These are phyloP conservation scores for Hedychridium roseum DNA, from an alignment of 2,888 invertebrate species.

Conservation along the genomic window DNA sequence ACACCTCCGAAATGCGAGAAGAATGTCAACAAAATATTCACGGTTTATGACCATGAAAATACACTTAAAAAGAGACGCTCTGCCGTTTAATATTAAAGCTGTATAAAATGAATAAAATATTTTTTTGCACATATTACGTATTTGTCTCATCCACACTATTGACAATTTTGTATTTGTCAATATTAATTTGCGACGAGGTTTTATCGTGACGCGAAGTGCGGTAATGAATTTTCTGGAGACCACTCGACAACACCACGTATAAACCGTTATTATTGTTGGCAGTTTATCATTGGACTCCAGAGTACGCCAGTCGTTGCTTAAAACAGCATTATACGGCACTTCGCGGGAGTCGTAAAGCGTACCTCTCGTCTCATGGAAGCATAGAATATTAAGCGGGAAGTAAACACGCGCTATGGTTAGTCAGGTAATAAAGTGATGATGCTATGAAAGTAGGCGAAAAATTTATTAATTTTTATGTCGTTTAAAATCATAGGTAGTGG, in stretches of 20 bases:
- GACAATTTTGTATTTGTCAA: no score
- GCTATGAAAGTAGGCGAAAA: constrained; percentile 25
- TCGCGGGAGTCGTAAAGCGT: constrained; percentile 40
- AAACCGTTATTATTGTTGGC: constrained; percentile 41
- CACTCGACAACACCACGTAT: constrained; percentile 24
- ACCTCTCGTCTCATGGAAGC: constrained; percentile 30
- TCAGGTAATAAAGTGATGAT: constrained; percentile 32
- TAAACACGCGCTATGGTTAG: constrained; percentile 33
- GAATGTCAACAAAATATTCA: no score
- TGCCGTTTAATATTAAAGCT: no score
- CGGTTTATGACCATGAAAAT: no score
- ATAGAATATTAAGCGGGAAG: constrained; percentile 42
- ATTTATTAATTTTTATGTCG: constrained; percentile 24
- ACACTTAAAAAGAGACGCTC: no score
- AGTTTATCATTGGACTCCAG: constrained; percentile 43
- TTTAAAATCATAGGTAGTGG: no score
- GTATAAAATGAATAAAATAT: no score
- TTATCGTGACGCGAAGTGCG: constrained; percentile 1
- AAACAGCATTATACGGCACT: constrained; percentile 44
- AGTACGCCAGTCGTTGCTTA: constrained; percentile 40
- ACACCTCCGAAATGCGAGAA: no score
- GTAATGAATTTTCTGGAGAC: constrained; percentile 32
- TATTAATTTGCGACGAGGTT: no score
- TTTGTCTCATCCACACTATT: no score
- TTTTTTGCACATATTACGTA: no score